phyloP scores from a whole-genome alignment of 2,888 invertebrate species.

The Hyppa rectilinea region DNA sequence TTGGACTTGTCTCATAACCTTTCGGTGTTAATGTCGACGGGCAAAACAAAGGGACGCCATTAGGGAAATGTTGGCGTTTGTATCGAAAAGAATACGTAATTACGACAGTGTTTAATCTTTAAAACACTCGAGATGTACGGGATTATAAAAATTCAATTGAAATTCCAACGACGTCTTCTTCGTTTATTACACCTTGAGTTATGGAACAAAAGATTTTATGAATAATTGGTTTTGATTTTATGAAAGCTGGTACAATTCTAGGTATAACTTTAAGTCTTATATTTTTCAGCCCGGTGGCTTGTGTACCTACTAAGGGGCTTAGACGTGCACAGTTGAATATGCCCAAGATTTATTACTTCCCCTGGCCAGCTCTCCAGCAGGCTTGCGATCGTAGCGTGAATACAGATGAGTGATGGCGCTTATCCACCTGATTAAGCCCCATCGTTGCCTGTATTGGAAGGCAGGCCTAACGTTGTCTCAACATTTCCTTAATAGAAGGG shows the following conservation, averaged over 20 bases:
- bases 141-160: conserved; percentile 55
- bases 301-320: conserved; percentile 21
- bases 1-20: conserved; percentile 60
- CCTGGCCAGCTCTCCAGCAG: conserved; percentile 11
- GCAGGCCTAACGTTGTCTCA: conserved; percentile 28
- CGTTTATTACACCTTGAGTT: conserved; percentile 38
- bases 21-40: conserved; percentile 56
- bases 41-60: conserved; percentile 61
- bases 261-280: neutral
- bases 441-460: conserved; percentile 38
- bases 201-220: conserved; percentile 38
- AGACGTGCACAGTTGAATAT: conserved; percentile 34
- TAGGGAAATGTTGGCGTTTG: conserved; percentile 55
- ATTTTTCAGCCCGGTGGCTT: conserved; percentile 29
- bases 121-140: conserved; percentile 50
- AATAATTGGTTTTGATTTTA: conserved; percentile 30
- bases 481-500: conserved; percentile 8
- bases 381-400: conserved; percentile 44
- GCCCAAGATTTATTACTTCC: conserved; percentile 51
- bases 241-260: neutral
- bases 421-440: conserved; percentile 43
- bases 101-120: conserved; percentile 54
- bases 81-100: conserved; percentile 66
- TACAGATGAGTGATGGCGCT: conserved; percentile 52
- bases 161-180: conserved; percentile 44